phyloP scores from a whole-genome alignment of 2,797 vertebrate species.

The Glossophaga mutica region DNA sequence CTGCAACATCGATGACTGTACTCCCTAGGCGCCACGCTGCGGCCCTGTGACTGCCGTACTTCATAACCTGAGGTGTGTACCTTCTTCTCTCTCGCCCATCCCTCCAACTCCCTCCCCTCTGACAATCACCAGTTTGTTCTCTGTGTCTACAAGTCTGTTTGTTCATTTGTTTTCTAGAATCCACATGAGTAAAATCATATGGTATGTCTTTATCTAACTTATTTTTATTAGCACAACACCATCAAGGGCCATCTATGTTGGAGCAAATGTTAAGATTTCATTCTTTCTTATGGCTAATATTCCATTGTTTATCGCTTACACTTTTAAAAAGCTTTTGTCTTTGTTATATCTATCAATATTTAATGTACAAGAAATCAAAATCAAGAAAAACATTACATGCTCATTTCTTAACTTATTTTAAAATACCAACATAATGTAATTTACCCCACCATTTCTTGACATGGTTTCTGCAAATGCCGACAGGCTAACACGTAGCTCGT shows the following conservation, averaged over 20 bases:
- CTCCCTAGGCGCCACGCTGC: not conserved
- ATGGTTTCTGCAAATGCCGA: not conserved
- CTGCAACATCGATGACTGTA: fast-evolving
- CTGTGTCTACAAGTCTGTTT: not conserved
- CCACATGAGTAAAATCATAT: not conserved
- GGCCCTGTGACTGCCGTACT: no score
- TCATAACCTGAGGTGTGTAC: not conserved
- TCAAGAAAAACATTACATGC: not conserved
- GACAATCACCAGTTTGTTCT: not conserved
- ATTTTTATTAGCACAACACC: not conserved
- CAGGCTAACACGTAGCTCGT: not conserved
- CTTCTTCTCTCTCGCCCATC: not conserved
- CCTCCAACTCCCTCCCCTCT: not conserved
- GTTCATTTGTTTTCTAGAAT: not conserved
- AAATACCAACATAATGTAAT: not conserved
- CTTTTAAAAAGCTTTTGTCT: not conserved
- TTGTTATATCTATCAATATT: slow-evolving; percentile 21
- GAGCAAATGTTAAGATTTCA: not conserved
- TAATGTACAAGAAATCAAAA: not conserved
- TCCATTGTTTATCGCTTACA: not conserved
- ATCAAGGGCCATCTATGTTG: not conserved
- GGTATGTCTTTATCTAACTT: not conserved
- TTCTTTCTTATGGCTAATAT: not conserved
- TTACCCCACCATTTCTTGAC: not conserved
- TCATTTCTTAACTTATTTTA: not conserved